Base-by-base conservation (phyloP, 2,888 invertebrate genomes). In the Idaea straminata region DNA sequence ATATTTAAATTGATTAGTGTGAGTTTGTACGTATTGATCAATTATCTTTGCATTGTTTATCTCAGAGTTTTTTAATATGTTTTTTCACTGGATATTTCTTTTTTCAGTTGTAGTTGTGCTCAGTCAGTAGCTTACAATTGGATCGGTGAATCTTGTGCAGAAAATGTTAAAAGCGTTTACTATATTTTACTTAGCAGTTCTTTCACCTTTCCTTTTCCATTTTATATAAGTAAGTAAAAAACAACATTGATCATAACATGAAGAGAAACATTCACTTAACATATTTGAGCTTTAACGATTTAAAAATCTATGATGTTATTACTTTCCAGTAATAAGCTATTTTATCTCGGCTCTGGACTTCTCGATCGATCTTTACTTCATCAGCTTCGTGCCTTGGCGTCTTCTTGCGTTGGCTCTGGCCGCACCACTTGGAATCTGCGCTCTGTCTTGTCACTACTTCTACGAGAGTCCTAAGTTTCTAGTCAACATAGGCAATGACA, bases 391-490 rank as follows among this genome's bases (percentile, higher is more conserved):
- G 0, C 82, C 85, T 4, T 87, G 86, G 86, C 74, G 86, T 61
- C 71, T 88, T 7, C 62, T 86, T 57, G 71, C 75, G 4, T 70
- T 85, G 3, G 70, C 91, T 0, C 79, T 91, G 66, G 85, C 94
- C 15, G 15, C 95, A 13, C 95, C 96, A 0, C 92, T 94, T 59
- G 78, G 95, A 0, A 72, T 94, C 1, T 93, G 95, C 38, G 93
- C 93, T 0, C 64, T 94, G n/a, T 79, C 92, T 0, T 81, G 95
- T 5, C 85, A 91, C 47, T 87, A 93, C 62, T 91, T 94, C 67
- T 94, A 95, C 10, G 96, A 96, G 81, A 96, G 95, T 78, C 96
- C 96, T 0, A 96, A 96, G 81, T 96, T 95, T 78, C 83, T 96
- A 4, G 92, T 95, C 83, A 93, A 94, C 38, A 89, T 91, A 66